These are phyloP conservation scores for Clarias laeviceps DNA, from an alignment of 2,797 vertebrate species.

Conservation along the genomic window DNA sequence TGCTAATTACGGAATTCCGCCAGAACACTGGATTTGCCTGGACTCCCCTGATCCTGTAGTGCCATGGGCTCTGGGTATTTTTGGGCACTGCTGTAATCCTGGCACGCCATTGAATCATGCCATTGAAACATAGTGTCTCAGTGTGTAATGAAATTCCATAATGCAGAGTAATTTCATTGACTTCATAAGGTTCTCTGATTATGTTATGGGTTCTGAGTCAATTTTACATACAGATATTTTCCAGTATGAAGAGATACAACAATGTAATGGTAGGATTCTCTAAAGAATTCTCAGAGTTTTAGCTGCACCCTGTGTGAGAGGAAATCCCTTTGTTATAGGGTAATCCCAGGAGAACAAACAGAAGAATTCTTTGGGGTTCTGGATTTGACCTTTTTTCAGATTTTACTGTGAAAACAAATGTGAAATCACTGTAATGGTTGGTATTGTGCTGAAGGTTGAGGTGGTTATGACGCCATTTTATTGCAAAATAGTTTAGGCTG, in stretches of 20 bases:
- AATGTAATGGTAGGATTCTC: neutral
- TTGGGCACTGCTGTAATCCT: conserved; percentile 67
- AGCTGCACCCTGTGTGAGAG: too few species aligned
- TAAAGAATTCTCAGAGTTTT: neutral
- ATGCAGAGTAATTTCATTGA: neutral
- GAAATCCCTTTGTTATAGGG: neutral
- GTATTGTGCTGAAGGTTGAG: neutral
- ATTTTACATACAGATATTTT: neutral
- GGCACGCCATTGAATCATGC: conserved; percentile 36
- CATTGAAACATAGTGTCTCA: neutral
- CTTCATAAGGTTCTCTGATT: neutral
- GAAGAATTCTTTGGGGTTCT: neutral
- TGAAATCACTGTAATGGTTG: neutral
- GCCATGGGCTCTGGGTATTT: conserved; percentile 70
- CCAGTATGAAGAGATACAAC: neutral
- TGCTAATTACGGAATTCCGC: conserved; percentile 80
- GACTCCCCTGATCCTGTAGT: conserved; percentile 60
- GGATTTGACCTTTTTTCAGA: neutral
- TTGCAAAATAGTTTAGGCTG: neutral
- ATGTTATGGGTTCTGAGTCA: neutral
- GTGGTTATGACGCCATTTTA: neutral
- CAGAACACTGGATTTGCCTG: conserved; percentile 59
- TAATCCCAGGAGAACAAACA: neutral
- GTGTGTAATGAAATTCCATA: conserved; percentile 14
- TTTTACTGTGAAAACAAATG: neutral